Evolutionary conservation across 2,888 invertebrate species (phyloP), one percentile per base, ranked within the genome.

Genomic region (Archips xylosteana): DNA sequence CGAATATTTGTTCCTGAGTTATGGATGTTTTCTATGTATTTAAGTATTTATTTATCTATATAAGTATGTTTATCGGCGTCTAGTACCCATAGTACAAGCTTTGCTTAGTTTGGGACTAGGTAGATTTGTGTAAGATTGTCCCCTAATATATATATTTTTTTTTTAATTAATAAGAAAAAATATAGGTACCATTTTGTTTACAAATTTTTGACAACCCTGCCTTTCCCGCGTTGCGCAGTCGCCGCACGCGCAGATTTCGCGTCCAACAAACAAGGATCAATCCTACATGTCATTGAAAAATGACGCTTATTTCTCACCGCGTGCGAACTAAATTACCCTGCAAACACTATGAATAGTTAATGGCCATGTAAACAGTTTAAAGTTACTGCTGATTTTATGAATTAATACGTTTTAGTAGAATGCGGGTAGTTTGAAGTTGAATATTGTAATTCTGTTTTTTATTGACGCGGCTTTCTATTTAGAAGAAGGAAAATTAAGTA

Each of bases 221-320:
- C 12, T 12, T 12, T 39, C 10, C 23, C 42, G 64, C 75, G 72
- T 76, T 77, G 70, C 75, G 75, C 68, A 77, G 34, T 70, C 77
- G 23, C 36, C 75, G 70, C 77, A 70, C 77, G 75, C 72, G 74
- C 72, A 63, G 59, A 67, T 75, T 73, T 71, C 74, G 64, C 71
- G 75, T 65, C 49, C 57, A 75, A 59, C 71, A 71, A 75, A 75
- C 75, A 68, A 75, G 68, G 60, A 75, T 75, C 71, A 54, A 68
- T 67, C 71, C 49, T 36, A 36, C 60, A 13, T 23, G 8, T 15
- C 36, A 59, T n/a, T 36, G 12, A 34, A 70, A 64, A 59, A 23
- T 36, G 47, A 64, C 9, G 12, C 63, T 64, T 71, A 71, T 1
- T 9, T 3, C 6, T 42, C 15, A 39, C 51, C 5, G 6, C n/a